A percentile compares a stretch with the other conserved stretches of the same genome.
Evolutionary conservation across 2,888 invertebrate species (phyloP).

Genomic region (Caenorhabditis zanzibari): DNA sequence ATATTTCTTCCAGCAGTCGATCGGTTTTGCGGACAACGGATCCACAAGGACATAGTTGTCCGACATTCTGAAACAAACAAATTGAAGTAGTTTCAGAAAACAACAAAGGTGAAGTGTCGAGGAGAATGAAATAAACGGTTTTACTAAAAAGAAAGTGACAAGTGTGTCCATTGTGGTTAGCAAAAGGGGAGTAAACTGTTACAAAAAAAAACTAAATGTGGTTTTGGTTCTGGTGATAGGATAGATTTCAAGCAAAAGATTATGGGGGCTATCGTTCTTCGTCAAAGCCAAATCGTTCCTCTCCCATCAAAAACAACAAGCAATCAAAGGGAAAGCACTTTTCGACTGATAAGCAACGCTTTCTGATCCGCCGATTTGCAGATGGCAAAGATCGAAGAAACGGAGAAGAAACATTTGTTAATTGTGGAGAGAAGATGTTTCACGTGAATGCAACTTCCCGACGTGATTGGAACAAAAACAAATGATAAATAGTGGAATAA

Average conservation of each 20-base stretch:
- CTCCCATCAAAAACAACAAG: constrained; percentile 45
- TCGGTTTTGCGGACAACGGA: constrained; percentile 79
- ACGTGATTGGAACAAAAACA: constrained; percentile 27
- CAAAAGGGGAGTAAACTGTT: constrained; percentile 29
- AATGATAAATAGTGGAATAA: constrained; percentile 17
- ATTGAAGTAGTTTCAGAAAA: neutral
- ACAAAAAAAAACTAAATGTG: constrained; percentile 33
- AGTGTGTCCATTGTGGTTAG: constrained; percentile 54
- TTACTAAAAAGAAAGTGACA: constrained; percentile 40
- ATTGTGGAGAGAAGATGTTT: constrained; percentile 35
- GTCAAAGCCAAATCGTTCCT: constrained; percentile 14
- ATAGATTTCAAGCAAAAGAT: constrained; percentile 14
- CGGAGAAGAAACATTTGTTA: constrained; percentile 17
- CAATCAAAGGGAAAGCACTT: constrained; percentile 14
- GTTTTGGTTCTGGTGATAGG: no score
- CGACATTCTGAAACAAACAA: constrained; percentile 48
- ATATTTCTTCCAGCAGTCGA: constrained; percentile 83
- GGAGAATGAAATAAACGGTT: constrained; percentile 29
- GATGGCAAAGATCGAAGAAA: constrained; percentile 22
- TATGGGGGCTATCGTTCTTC: constrained; percentile 10
- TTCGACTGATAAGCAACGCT: constrained; percentile 30
- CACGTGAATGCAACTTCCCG: constrained; percentile 42
- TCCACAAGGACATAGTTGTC: constrained; percentile 80
- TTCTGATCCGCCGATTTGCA: constrained; percentile 3
- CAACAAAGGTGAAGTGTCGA: constrained; percentile 2